Evolutionary conservation across 1,140 invertebrate genomes (phyloP).

Genomic region (Drosophila gunungcola): DNA sequence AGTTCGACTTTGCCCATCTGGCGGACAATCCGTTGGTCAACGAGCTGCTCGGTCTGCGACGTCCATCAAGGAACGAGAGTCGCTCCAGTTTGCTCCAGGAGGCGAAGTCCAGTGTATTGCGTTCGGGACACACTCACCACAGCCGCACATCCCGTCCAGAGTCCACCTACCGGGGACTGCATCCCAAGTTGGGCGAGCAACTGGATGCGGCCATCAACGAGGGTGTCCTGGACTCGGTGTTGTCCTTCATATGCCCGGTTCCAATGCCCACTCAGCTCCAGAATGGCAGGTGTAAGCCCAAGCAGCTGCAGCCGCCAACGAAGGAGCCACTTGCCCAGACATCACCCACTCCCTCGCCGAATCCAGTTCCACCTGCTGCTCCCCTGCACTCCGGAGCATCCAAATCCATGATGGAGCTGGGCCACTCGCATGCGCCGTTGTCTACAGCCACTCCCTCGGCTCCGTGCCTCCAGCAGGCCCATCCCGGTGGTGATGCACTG

Average conservation of each 20-base stretch:
- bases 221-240: conserved; percentile 91
- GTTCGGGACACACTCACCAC: conserved; percentile 38
- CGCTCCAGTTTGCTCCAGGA: conserved; percentile 35
- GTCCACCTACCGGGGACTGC: conserved; percentile 54
- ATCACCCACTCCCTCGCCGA: conserved; percentile 9
- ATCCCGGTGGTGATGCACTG: background rate
- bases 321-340: conserved; percentile 23
- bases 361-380: background rate
- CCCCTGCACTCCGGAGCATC: background rate
- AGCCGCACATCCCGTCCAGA: conserved; percentile 25
- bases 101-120: conserved; percentile 17
- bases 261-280: conserved; percentile 45
- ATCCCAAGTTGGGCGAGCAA: conserved; percentile 76
- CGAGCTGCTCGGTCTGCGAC: conserved; percentile 53
- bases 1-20: conserved; percentile 70
- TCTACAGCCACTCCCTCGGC: conserved; percentile 14
- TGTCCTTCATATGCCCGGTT: conserved; percentile 87
- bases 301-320: conserved; percentile 20
- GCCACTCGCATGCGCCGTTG: conserved; percentile 5
- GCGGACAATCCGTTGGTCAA: conserved; percentile 71
- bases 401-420: conserved; percentile 39
- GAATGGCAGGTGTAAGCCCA: conserved; percentile 25
- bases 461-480: conserved; percentile 20
- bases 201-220: conserved; percentile 89
- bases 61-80: conserved; percentile 20